phyloP scores from a whole-genome alignment of 1,140 invertebrate species.

The Caenorhabditis inopinata region DNA sequence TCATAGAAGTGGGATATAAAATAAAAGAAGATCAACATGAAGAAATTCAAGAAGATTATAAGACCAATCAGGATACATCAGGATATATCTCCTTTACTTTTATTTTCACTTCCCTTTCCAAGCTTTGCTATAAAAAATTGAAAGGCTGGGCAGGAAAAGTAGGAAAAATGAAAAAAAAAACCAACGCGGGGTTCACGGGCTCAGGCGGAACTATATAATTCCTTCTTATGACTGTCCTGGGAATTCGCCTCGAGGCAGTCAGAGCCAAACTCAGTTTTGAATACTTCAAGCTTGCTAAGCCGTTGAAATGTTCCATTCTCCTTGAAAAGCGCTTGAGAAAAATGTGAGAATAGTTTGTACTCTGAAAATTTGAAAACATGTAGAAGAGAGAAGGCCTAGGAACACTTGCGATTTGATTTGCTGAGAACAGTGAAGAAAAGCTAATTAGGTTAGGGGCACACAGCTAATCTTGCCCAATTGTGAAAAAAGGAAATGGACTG shows the following conservation, averaged over 20 bases:
- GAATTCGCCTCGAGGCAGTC: conserved; percentile 20
- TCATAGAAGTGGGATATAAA: neutral
- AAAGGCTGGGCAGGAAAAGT: neutral
- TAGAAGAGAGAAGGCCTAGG: neutral
- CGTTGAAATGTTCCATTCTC: conserved; percentile 24
- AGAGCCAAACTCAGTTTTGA: neutral
- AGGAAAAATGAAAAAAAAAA: neutral
- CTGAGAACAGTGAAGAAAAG: conserved; percentile 18
- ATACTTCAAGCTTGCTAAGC: neutral
- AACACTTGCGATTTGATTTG: conserved; percentile 31
- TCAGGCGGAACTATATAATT: conserved; percentile 32
- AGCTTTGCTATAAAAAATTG: conserved; percentile 19
- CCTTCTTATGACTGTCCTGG: conserved; percentile 33
- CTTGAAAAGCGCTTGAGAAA: neutral
- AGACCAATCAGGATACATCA: neutral
- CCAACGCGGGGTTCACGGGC: neutral
- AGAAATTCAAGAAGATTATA: neutral
- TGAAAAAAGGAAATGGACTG: neutral
- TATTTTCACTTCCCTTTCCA: conserved; percentile 4
- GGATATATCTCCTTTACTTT: neutral
- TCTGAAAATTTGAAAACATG: neutral
- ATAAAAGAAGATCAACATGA: neutral
- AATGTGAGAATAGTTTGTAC: neutral
- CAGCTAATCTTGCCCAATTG: conserved; percentile 21
- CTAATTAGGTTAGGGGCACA: conserved; percentile 18